Conservation (phyloP, 2,113 vertebrate species). For the Thamnaconus septentrionalis region DNA sequence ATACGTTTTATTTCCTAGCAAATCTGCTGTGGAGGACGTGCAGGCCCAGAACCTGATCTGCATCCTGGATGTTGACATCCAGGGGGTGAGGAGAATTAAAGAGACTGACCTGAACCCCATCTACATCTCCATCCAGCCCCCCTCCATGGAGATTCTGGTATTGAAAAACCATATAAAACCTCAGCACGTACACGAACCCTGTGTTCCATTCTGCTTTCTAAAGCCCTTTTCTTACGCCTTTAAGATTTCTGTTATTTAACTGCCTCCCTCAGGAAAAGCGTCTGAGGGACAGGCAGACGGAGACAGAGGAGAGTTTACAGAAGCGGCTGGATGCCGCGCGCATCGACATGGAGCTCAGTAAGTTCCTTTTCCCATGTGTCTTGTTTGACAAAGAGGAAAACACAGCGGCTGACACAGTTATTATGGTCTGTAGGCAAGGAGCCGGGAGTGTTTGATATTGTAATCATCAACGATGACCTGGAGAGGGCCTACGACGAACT, state of each 20-base stretch:
- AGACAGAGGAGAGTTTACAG: constrained; percentile 88
- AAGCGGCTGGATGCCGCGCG: constrained; percentile 84
- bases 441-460: constrained; percentile 87
- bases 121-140: constrained; percentile 92
- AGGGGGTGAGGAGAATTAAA: constrained; percentile 93
- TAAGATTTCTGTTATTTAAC: background rate
- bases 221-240: no score
- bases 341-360: constrained; percentile 89
- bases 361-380: constrained; percentile 51
- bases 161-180: constrained; percentile 23
- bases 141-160: constrained; percentile 88
- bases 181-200: background rate
- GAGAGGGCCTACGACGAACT: constrained; percentile 85
- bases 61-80: constrained; percentile 93
- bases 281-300: constrained; percentile 86
- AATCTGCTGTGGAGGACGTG: constrained; percentile 86
- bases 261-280: constrained; percentile 82
- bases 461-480: constrained; percentile 90
- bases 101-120: constrained; percentile 89
- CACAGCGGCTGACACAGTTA: background rate
- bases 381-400: background rate
- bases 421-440: constrained; percentile 80
- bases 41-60: constrained; percentile 92
- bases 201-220: background rate
- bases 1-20: constrained; percentile 69